Percentiles rank a stretch among this genome's conserved stretches.
phyloP scores from a whole-genome alignment of 2,888 invertebrate genomes.

The Steromphala cineraria region DNA sequence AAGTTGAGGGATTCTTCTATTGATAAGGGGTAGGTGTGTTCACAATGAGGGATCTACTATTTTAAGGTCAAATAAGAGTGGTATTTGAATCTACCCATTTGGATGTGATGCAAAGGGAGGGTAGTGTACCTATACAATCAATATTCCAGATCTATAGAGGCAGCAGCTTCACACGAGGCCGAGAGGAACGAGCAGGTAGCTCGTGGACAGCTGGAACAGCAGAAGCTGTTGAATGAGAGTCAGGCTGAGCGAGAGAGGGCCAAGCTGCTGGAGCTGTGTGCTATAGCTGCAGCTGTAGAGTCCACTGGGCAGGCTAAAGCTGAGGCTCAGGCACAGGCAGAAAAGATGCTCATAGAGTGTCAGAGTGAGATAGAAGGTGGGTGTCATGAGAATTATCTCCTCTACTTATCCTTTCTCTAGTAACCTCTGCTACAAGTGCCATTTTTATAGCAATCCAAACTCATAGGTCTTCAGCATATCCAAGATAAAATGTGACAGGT shows the following conservation, averaged over 20 bases:
- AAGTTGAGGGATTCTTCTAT: too few species aligned
- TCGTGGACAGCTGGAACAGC: constrained; percentile 67
- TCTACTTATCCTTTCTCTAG: too few species aligned
- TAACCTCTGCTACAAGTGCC: too few species aligned
- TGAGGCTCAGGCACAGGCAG: constrained; percentile 70
- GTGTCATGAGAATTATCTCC: too few species aligned
- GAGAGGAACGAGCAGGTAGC: constrained; percentile 66
- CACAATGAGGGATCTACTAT: too few species aligned
- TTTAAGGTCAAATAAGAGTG: too few species aligned
- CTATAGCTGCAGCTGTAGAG: constrained; percentile 65
- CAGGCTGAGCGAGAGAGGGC: constrained; percentile 65
- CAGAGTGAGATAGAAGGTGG: constrained; percentile 69
- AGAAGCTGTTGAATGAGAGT: constrained; percentile 66
- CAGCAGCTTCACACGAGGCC: constrained; percentile 69
- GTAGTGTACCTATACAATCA: background rate
- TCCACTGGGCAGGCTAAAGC: constrained; percentile 70
- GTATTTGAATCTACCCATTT: too few species aligned
- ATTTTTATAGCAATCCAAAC: too few species aligned
- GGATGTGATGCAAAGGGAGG: background rate
- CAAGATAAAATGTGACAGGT: too few species aligned
- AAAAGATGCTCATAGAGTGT: constrained; percentile 65
- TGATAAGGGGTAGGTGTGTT: too few species aligned
- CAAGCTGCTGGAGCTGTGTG: constrained; percentile 62
- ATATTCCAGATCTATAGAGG: constrained; percentile 62
- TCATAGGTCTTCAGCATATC: too few species aligned